phyloP scores from a whole-genome alignment of 2,888 invertebrate species.

The Abscondita cerata region DNA sequence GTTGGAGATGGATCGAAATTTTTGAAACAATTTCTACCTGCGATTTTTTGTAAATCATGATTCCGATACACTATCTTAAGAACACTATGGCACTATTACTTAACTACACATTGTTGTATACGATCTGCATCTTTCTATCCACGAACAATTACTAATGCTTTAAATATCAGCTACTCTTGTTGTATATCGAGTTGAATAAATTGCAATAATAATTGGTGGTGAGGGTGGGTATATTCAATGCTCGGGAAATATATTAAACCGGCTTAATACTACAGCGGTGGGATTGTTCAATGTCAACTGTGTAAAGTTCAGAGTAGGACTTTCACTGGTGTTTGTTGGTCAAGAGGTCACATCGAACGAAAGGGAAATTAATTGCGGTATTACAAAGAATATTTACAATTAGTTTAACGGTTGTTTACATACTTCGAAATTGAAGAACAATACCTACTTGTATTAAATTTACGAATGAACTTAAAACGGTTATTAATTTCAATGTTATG shows the following conservation, averaged over 20 bases:
- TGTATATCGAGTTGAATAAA: not conserved
- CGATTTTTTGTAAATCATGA: not conserved
- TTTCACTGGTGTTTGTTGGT: conserved; percentile 30
- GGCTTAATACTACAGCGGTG: conserved; percentile 19
- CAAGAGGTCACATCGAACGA: conserved; percentile 41
- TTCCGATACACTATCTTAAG: not conserved
- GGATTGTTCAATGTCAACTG: conserved; percentile 42
- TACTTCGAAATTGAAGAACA: no score
- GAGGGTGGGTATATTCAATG: conserved; percentile 28
- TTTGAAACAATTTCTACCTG: not conserved
- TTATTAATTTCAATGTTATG: no score
- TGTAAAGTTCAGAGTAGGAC: conserved; percentile 34
- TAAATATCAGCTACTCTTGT: not conserved
- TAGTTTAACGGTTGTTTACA: conserved; percentile 1
- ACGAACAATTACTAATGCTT: not conserved
- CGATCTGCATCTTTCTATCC: not conserved
- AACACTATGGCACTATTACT: not conserved
- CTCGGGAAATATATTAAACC: not conserved
- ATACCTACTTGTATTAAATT: no score
- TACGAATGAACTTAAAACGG: no score
- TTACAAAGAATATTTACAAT: conserved; percentile 26
- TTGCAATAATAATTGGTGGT: conserved; percentile 6
- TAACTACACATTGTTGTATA: not conserved
- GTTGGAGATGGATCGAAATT: no score
- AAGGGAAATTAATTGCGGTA: conserved; percentile 38